These are phyloP conservation scores for Cordilura impudica DNA, from an alignment of 2,888 invertebrate species.

Conservation along the genomic window DNA sequence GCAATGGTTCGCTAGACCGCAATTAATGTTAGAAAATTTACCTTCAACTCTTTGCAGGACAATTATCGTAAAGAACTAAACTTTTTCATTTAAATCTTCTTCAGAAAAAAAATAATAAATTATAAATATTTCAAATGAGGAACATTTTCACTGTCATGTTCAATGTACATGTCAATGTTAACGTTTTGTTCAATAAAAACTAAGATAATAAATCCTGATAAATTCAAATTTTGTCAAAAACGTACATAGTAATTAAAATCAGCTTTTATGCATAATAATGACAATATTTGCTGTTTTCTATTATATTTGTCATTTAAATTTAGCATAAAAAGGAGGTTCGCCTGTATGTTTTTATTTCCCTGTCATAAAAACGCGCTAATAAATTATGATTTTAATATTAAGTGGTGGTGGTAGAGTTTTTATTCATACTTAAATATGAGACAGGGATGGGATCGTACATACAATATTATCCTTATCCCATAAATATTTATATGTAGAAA, in stretches of 20 bases:
- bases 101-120: too few species aligned
- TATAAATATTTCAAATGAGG: too few species aligned
- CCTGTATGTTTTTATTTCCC: slow-evolving; percentile 35
- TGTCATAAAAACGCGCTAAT: slow-evolving; percentile 19
- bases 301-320: slow-evolving; percentile 20
- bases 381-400: slow-evolving; percentile 56
- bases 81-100: too few species aligned
- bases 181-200: too few species aligned
- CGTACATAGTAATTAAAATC: slow-evolving; percentile 32
- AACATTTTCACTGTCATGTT: too few species aligned
- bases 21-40: too few species aligned
- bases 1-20: too few species aligned
- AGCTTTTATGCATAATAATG: slow-evolving; percentile 12
- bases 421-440: not conserved
- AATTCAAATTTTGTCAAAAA: too few species aligned
- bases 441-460: not conserved
- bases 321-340: slow-evolving; percentile 38
- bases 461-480: slow-evolving; percentile 29
- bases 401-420: slow-evolving; percentile 17
- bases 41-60: too few species aligned
- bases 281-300: not conserved
- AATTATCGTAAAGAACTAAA: too few species aligned
- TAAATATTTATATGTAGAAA: not conserved
- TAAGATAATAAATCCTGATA: too few species aligned
- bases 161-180: too few species aligned